Evolutionary conservation across 1,140 invertebrate species (phyloP).

Genomic region (Akabosia matsudoensis): DNA sequence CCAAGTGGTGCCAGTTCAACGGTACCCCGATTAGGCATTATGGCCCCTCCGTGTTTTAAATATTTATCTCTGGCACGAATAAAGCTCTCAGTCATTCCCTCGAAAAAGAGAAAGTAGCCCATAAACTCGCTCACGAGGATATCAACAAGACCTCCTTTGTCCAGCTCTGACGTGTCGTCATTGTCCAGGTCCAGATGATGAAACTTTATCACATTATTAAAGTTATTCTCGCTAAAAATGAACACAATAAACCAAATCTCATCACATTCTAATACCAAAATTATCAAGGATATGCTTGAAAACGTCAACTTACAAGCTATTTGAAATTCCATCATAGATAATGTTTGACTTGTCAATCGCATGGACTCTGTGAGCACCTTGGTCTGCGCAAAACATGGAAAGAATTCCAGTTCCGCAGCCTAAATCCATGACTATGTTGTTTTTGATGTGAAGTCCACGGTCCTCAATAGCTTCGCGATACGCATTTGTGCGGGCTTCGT

Average conservation of each 20-base stretch:
- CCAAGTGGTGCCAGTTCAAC: slow-evolving; percentile 84
- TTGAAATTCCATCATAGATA: slow-evolving; percentile 78
- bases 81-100: slow-evolving; percentile 93
- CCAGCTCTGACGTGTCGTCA: slow-evolving; percentile 73
- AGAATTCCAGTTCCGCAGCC: slow-evolving; percentile 96
- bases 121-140: slow-evolving; percentile 99
- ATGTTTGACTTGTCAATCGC: slow-evolving; percentile 90
- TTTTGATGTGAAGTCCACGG: slow-evolving; percentile 66
- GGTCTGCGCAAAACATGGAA: slow-evolving; percentile 92
- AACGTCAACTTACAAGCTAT: slow-evolving; percentile 64
- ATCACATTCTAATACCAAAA: slow-evolving; percentile 45
- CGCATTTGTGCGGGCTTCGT: slow-evolving; percentile 83
- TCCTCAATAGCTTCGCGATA: slow-evolving; percentile 93
- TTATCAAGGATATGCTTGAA: slow-evolving; percentile 48
- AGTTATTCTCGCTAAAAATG: slow-evolving; percentile 65
- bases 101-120: slow-evolving; percentile 97
- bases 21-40: slow-evolving; percentile 86
- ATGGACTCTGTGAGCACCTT: slow-evolving; percentile 87
- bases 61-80: slow-evolving; percentile 89
- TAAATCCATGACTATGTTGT: slow-evolving; percentile 77
- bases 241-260: slow-evolving; percentile 5
- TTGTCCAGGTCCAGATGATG: slow-evolving; percentile 76
- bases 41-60: slow-evolving; percentile 71
- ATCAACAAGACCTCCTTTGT: slow-evolving; percentile 77
- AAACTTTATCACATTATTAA: slow-evolving; percentile 70